A percentile compares a stretch with the other conserved stretches of the same genome.
Conservation (phyloP, 2,797 vertebrate genomes). For the Gymnopithys bicolor region DNA sequence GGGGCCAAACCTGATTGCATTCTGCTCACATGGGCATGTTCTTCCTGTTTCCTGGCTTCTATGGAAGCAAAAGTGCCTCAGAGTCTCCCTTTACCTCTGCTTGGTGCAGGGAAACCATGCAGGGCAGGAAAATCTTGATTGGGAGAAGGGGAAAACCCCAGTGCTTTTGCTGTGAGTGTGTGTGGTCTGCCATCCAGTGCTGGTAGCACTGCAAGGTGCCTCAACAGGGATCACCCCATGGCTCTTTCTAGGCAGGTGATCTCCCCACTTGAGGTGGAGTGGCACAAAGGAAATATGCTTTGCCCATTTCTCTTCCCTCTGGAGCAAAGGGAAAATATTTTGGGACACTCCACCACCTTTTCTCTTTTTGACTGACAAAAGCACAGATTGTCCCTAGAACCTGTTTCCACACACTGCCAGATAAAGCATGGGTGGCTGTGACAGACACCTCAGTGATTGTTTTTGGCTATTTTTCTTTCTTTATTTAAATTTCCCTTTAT, state of each 20-base stretch:
- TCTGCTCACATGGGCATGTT: background rate
- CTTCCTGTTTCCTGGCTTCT: background rate
- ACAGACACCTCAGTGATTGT: background rate
- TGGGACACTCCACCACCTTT: background rate
- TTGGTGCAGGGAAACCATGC: background rate
- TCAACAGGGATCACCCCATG: fast-evolving
- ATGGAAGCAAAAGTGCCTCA: background rate
- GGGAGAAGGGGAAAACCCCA: background rate
- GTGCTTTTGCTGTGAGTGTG: background rate
- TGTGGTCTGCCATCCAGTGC: background rate
- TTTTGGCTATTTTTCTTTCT: background rate
- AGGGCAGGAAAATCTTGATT: background rate
- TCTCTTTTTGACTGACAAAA: background rate
- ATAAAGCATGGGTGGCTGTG: background rate
- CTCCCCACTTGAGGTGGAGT: background rate
- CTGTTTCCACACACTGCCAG: background rate
- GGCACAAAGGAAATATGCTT: background rate
- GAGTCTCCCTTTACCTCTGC: background rate
- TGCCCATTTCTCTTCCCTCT: background rate
- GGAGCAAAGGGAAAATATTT: background rate
- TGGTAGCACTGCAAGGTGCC: background rate
- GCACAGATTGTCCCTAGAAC: background rate
- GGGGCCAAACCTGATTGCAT: background rate
- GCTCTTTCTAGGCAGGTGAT: background rate
- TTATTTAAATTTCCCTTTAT: background rate